Evolutionary conservation across 2,113 vertebrate species (phyloP).

Genomic region (Sylvia atricapilla): DNA sequence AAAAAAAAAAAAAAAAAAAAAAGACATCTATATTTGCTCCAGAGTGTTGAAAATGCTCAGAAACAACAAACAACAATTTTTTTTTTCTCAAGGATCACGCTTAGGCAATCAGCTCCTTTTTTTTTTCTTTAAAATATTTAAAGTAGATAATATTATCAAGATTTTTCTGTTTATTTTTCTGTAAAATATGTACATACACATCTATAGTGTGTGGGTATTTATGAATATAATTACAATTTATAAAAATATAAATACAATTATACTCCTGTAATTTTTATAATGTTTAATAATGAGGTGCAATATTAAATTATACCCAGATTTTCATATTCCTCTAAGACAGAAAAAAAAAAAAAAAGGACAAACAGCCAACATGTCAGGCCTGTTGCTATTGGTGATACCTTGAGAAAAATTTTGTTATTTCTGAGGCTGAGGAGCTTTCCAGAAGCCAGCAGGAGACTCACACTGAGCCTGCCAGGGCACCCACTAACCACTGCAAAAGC

Average conservation of each 20-base stretch:
- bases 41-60: not conserved
- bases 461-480: not conserved
- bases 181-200: not conserved
- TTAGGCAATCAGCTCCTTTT: rapidly evolving
- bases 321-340: not conserved
- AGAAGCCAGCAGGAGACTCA: not conserved
- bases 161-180: not conserved
- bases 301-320: not conserved
- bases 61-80: not conserved
- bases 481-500: not conserved
- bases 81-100: not conserved
- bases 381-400: not conserved
- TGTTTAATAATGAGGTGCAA: not conserved
- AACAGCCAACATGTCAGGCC: not conserved
- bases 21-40: not conserved
- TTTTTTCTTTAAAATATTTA: not conserved
- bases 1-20: not conserved
- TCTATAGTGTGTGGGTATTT: not conserved
- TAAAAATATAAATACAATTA: not conserved
- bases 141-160: not conserved
- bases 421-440: not conserved
- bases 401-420: not conserved
- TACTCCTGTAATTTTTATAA: not conserved
- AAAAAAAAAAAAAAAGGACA: not conserved
- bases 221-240: not conserved